Evolutionary conservation across 1,140 invertebrate species (phyloP), one percentile per base, ranked within the genome.

Genomic region (Heliconius melpomene): DNA sequence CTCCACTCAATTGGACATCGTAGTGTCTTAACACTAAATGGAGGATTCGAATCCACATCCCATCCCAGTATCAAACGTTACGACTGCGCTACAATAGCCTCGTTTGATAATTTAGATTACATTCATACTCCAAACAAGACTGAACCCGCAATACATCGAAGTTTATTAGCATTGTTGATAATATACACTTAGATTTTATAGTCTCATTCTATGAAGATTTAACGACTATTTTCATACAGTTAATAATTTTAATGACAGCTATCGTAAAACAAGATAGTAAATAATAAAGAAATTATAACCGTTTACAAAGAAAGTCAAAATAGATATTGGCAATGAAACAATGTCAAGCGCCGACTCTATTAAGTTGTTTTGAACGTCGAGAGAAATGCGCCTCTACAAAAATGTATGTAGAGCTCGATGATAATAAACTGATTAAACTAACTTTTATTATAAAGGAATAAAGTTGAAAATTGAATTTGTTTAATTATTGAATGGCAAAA

Each of bases 271-370:
- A 38, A 13, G 32, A 72, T 72, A 32, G 36, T 40, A 72, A 72
- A 72, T 72, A 38, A 72, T 38, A 40, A 72, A 36, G 71, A 20
- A 36, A 38, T 72, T 72, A 72, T 72, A 9, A 38, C 71, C 32
- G 36, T 20, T 75, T 50, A 57, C 74, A 73, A 74, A 77, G 79
- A 80, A 80, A 80, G 79, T 80, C 52, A 74, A 75, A 78, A 81
- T 60, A 52, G 36, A 16, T 73, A 81, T 78, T 78, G 80, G 75
- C 76, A 81, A 78, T 77, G 79, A 80, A 80, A 80, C 75, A 77
- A 75, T 73, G 60, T 80, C 79, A 73, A 80, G 75, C 71, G 75
- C 38, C 76, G 77, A 78, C 70, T 78, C 50, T 74, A 74, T 78
- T 81, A 81, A 78, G 60, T n/a, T 76, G 70, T 72, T 80, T 66